Evolutionary conservation across 2,888 invertebrate species (phyloP).

Genomic region (Liodrosophila aerea): DNA sequence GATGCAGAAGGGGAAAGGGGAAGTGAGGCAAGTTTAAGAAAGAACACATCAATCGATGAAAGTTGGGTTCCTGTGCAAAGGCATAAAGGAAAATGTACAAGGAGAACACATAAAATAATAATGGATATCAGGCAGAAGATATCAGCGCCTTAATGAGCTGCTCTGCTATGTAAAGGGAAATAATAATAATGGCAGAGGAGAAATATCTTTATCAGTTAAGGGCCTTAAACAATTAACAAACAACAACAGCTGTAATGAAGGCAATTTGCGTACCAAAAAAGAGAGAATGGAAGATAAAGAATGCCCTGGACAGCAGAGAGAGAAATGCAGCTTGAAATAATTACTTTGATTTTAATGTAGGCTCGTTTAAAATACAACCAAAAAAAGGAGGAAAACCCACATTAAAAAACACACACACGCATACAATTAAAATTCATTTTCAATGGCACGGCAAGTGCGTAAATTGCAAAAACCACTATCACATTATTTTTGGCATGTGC

Average conservation of each 20-base stretch:
- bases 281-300: constrained; percentile 7
- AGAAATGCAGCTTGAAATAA: constrained; percentile 61
- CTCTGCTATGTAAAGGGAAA: constrained; percentile 9
- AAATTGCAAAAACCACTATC: constrained; percentile 76
- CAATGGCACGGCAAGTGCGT: constrained; percentile 65
- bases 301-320: constrained; percentile 19
- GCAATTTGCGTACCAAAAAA: constrained; percentile 47
- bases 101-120: constrained; percentile 50
- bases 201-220: constrained; percentile 61
- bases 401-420: constrained; percentile 21
- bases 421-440: constrained; percentile 74
- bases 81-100: constrained; percentile 35
- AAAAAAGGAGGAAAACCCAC: constrained; percentile 9
- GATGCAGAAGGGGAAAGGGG: constrained; percentile 1
- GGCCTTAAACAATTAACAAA: constrained; percentile 68
- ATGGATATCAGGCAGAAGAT: constrained; percentile 51
- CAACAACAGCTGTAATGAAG: constrained; percentile 61
- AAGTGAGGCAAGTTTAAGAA: not conserved
- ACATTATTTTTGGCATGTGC: constrained; percentile 62
- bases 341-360: constrained; percentile 72
- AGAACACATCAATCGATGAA: constrained; percentile 44
- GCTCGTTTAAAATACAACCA: constrained; percentile 23
- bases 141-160: constrained; percentile 48
- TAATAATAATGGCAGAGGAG: constrained; percentile 16
- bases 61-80: constrained; percentile 34